Evolutionary conservation across 2,888 invertebrate genomes (phyloP), one percentile per base, ranked within the genome.

Genomic region (Oscheius sp.): DNA sequence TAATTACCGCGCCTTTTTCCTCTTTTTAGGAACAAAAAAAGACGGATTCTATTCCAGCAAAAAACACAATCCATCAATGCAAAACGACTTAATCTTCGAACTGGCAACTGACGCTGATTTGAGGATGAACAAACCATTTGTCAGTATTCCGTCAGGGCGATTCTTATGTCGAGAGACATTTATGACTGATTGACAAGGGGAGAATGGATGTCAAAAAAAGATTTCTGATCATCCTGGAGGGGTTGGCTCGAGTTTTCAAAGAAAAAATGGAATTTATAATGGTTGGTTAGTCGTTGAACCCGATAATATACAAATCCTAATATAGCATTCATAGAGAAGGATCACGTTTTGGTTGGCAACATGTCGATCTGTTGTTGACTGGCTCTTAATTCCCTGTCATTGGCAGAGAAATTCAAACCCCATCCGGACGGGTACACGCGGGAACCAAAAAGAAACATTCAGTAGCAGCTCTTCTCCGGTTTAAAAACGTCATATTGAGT

Each of bases 11-110:
- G n/a, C n/a, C n/a, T n/a, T n/a, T n/a, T n/a, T n/a, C n/a, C n/a
- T n/a, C n/a, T n/a, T n/a, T n/a, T n/a, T n/a, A n/a, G n/a, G n/a
- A n/a, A n/a, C n/a, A n/a, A n/a, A n/a, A n/a, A n/a, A n/a, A n/a
- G n/a, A n/a, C n/a, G n/a, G n/a, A n/a, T n/a, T n/a, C n/a, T n/a
- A n/a, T n/a, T n/a, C n/a, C n/a, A n/a, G n/a, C n/a, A n/a, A n/a
- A n/a, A n/a, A n/a, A n/a, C n/a, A n/a, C n/a, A 20, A 37, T 55
- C 34, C 55, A 55, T 55, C 55, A 55, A n/a, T 55, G 34, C 55
- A 55, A 33, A 55, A 33, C 37, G 55, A 23, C 34, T 37, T 34
- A 34, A 33, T 20, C 34, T 55, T 6, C 55, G 33, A 55, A 20
- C 34, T 25, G 20, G 34, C 55, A 55, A 34, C 55, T 55, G 55